Evolutionary conservation across 2,888 invertebrate species (phyloP).

Genomic region (Andrena flavipes): DNA sequence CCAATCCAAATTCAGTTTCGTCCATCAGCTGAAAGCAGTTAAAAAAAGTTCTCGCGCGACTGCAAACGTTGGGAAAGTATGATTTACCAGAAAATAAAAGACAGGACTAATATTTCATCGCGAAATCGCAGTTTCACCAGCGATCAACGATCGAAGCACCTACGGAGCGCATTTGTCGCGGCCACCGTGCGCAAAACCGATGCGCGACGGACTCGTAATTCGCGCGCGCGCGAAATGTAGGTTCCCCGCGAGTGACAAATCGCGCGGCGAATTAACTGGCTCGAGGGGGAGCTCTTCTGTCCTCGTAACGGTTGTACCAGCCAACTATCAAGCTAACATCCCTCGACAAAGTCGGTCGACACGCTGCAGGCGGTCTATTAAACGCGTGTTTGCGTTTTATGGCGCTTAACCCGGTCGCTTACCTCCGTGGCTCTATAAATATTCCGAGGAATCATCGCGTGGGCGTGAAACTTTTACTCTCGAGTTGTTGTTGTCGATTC

Average conservation of each 20-base stretch:
- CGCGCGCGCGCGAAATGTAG: background rate
- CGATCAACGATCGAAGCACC: too few relatives aligned
- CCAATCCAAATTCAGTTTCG: too few relatives aligned
- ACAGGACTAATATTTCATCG: background rate
- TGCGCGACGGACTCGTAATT: background rate
- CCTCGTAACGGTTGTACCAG: conserved; percentile 57
- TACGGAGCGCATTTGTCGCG: background rate
- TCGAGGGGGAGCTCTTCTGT: conserved; percentile 18
- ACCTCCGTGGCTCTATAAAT: conserved; percentile 44
- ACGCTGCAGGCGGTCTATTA: conserved; percentile 40
- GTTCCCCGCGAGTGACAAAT: conserved; percentile 14
- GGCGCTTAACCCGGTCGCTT: conserved; percentile 43
- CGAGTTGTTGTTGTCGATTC: conserved; percentile 6
- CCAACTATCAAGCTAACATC: conserved; percentile 51
- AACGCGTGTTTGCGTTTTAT: conserved; percentile 19
- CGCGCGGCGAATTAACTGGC: conserved; percentile 15
- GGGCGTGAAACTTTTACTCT: conserved; percentile 38
- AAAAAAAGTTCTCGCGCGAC: background rate
- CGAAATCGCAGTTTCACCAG: background rate
- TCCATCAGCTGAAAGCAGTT: background rate
- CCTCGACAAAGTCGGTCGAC: conserved; percentile 52
- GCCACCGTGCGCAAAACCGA: background rate
- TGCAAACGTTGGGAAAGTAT: background rate
- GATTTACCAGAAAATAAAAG: background rate
- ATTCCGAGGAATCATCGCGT: conserved; percentile 35